phyloP scores from a whole-genome alignment of 2,797 vertebrate genomes.

The Parotocinclus haroldoi region DNA sequence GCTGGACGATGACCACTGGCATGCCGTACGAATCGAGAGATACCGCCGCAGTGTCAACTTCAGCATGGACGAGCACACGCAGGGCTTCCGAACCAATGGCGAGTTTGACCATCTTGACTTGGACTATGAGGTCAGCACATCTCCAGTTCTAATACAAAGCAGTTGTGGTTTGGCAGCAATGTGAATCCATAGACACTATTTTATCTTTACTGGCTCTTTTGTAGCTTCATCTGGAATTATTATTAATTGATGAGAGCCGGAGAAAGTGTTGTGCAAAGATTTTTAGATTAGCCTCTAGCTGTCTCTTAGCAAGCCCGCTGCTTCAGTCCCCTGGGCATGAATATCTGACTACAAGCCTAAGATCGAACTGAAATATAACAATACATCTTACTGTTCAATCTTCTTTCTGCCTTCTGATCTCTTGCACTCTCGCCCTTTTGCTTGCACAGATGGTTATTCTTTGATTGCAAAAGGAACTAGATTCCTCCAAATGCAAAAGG shows the following conservation, averaged over 20 bases:
- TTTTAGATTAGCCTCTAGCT: constrained; percentile 28
- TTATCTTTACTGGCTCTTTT: constrained; percentile 6
- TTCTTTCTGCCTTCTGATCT: not conserved
- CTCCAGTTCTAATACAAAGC: not conserved
- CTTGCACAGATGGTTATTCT: too few relatives aligned
- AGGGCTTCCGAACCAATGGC: constrained; percentile 92
- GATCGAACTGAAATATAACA: constrained; percentile 26
- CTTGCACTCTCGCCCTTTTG: too few relatives aligned
- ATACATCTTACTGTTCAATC: not conserved
- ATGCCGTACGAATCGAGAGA: constrained; percentile 84
- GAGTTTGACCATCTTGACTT: constrained; percentile 95
- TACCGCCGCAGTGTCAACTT: constrained; percentile 90
- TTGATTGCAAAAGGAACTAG: too few relatives aligned
- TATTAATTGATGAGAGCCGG: constrained; percentile 15
- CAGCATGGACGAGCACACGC: constrained; percentile 84
- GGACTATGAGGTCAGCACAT: constrained; percentile 84
- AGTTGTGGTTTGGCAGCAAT: too few relatives aligned
- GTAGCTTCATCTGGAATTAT: not conserved
- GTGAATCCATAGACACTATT: constrained; percentile 7
- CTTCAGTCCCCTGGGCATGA: constrained; percentile 6
- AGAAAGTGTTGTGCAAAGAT: constrained; percentile 6
- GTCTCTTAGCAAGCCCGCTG: not conserved
- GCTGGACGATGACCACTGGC: constrained; percentile 96
- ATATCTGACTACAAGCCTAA: constrained; percentile 17
- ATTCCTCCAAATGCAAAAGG: too few relatives aligned